Percentiles rank a stretch among this genome's conserved stretches.
phyloP scores from a whole-genome alignment of 2,888 invertebrate species.

The Pterostichus niger region DNA sequence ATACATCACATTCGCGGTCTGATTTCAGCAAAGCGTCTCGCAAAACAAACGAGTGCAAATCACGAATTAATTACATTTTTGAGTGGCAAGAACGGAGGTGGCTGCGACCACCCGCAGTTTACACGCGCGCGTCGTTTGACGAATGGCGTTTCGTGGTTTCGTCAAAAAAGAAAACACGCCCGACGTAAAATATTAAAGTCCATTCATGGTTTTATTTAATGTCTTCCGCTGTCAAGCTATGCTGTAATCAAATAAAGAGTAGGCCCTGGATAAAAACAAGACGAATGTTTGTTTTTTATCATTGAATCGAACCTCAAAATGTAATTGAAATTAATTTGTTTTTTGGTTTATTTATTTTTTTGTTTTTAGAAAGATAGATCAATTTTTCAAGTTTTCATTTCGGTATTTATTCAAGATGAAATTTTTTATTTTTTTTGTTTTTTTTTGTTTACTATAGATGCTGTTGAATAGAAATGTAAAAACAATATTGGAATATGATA shows the following conservation, averaged over 20 bases:
- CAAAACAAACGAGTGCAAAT: conserved; percentile 4
- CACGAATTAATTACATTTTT: conserved; percentile 40
- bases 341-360: not conserved
- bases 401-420: not conserved
- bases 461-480: conserved; percentile 46
- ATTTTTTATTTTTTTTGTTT: conserved; percentile 8
- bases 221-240: too few relatives aligned
- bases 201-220: not conserved
- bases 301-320: not conserved
- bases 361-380: conserved; percentile 5
- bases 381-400: conserved; percentile 24
- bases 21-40: not conserved
- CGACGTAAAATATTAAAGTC: not conserved
- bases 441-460: conserved; percentile 17
- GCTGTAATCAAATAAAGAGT: too few relatives aligned
- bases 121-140: not conserved
- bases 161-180: not conserved
- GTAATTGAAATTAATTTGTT: conserved; percentile 35
- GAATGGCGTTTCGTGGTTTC: conserved; percentile 4
- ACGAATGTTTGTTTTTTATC: not conserved
- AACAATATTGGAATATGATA: conserved; percentile 44
- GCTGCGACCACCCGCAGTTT: not conserved
- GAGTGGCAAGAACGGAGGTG: conserved; percentile 13
- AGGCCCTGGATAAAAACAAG: not conserved
- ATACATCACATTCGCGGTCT: too few relatives aligned